Conservation (phyloP, 2,113 vertebrate species). For the Myrmophylax atrothorax region DNA sequence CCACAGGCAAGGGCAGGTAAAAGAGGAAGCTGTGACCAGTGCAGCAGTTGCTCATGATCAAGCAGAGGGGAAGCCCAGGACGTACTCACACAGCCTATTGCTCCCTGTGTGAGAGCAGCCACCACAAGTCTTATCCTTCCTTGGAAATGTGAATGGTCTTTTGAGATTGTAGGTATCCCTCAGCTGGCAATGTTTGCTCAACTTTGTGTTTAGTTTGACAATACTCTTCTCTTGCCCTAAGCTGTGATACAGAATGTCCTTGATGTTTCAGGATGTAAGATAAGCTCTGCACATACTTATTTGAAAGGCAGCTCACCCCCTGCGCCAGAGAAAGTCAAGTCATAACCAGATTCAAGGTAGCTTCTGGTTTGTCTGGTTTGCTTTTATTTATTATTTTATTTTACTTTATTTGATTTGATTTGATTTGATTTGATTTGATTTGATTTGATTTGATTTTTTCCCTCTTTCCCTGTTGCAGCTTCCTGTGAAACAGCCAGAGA, state of each 20-base stretch:
- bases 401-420: too few relatives aligned
- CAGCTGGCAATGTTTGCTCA: background rate
- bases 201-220: background rate
- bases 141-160: background rate
- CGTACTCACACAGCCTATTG: background rate
- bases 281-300: background rate
- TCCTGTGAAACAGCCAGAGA: background rate
- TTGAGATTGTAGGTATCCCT: background rate
- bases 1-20: fast-evolving
- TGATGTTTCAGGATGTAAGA: background rate
- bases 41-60: background rate
- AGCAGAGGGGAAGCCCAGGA: background rate
- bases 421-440: too few relatives aligned
- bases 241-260: background rate
- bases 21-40: background rate
- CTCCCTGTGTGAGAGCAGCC: background rate
- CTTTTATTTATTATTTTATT: background rate
- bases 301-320: background rate
- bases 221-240: background rate
- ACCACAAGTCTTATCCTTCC: background rate
- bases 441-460: too few relatives aligned
- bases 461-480: background rate
- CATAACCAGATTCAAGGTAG: background rate
- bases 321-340: background rate
- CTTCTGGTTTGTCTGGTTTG: background rate